A percentile compares a stretch with the other conserved stretches of the same genome.
phyloP scores from a whole-genome alignment of 2,113 vertebrate species.

The Labrus mixtus region DNA sequence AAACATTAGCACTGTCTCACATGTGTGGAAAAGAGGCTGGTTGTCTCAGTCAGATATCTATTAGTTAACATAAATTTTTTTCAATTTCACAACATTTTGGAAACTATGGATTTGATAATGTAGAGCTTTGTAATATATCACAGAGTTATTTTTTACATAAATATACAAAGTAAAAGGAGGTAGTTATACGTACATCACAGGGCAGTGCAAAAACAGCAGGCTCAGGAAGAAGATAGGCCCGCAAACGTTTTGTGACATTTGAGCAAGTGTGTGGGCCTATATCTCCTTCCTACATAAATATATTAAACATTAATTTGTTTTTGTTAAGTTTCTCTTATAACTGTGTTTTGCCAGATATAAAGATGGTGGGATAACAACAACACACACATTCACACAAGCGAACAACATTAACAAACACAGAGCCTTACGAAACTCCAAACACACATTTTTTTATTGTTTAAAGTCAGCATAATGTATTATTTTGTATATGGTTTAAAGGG shows the following conservation, averaged over 20 bases:
- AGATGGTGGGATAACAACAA: background rate
- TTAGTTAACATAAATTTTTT: background rate
- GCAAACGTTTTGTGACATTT: no score
- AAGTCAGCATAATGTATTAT: no score
- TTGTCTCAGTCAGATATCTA: slow-evolving; percentile 11
- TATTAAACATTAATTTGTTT: no score
- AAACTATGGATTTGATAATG: background rate
- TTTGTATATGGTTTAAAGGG: no score
- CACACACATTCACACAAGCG: background rate
- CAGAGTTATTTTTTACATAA: background rate
- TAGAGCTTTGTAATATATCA: background rate
- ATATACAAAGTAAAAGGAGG: no score
- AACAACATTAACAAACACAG: background rate
- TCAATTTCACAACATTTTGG: no score
- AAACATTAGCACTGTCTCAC: slow-evolving; percentile 19
- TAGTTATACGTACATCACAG: no score
- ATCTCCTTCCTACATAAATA: no score
- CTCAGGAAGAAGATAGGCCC: no score
- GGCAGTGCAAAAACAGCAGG: no score
- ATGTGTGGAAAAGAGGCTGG: slow-evolving; percentile 33
- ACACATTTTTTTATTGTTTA: no score
- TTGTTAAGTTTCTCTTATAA: background rate
- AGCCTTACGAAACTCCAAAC: background rate
- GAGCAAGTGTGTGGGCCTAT: no score
- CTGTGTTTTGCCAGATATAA: background rate